Percentiles rank a stretch among this genome's conserved stretches.
Conservation (phyloP, 2,113 vertebrate genomes). For the Brachypodius melanocephalos region DNA sequence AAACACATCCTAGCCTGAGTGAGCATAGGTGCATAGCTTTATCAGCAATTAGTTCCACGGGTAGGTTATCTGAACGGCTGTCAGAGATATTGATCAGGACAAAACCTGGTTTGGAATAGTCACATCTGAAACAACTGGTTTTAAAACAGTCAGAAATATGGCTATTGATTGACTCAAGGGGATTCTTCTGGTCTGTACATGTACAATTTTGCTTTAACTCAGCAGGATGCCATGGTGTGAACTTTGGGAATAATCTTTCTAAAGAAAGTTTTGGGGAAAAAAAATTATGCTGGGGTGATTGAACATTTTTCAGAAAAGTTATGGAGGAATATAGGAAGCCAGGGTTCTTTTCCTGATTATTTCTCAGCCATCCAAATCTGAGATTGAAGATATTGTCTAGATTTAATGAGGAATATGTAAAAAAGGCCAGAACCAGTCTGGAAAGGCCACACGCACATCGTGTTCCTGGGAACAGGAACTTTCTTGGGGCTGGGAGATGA, state of each 20-base stretch:
- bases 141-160: conserved; percentile 48
- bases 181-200: conserved; percentile 15
- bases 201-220: conserved; percentile 20
- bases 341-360: not conserved
- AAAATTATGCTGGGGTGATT: not conserved
- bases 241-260: not conserved
- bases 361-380: not conserved
- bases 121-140: conserved; percentile 53
- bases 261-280: not conserved
- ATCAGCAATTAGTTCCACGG: conserved; percentile 56
- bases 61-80: conserved; percentile 45
- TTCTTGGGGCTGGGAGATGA: not conserved
- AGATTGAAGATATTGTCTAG: not conserved
- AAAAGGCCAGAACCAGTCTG: not conserved
- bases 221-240: not conserved
- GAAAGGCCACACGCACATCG: not conserved
- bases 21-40: not conserved
- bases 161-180: conserved; percentile 42
- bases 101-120: conserved; percentile 35
- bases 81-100: conserved; percentile 52
- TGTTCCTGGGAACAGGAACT: not conserved
- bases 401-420: not conserved
- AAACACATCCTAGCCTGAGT: not conserved
- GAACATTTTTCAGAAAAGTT: not conserved
- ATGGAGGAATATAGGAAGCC: not conserved